Evolutionary conservation across 2,113 vertebrate genomes (phyloP).

Genomic region (Candoia aspera): DNA sequence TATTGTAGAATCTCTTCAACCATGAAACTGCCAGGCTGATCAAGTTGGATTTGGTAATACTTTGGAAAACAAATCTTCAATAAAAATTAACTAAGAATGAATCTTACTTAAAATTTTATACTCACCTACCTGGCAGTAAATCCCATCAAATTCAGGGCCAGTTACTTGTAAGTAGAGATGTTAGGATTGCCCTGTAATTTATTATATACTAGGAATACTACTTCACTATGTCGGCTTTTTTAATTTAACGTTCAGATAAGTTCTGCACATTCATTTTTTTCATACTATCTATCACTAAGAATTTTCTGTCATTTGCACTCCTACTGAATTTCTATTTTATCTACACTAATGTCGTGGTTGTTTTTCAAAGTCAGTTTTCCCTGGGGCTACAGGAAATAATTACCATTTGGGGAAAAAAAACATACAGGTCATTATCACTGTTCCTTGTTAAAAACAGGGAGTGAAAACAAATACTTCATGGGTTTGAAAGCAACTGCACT

Average conservation of each 20-base stretch:
- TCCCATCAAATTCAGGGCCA: not conserved
- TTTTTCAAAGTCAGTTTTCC: not conserved
- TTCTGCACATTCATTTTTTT: not conserved
- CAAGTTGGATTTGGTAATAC: not conserved
- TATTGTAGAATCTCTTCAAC: not conserved
- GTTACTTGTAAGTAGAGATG: not conserved
- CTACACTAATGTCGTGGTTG: not conserved
- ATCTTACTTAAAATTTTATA: not conserved
- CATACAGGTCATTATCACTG: too few relatives aligned
- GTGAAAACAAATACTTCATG: not conserved
- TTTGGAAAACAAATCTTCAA: not conserved
- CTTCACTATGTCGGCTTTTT: not conserved
- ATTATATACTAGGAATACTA: not conserved
- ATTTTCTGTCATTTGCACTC: not conserved
- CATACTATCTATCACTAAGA: not conserved
- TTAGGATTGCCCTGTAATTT: not conserved
- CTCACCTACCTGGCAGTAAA: not conserved
- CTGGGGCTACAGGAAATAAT: not conserved
- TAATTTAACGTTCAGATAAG: too few relatives aligned
- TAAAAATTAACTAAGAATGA: not conserved
- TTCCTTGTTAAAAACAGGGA: not conserved
- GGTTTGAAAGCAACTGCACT: not conserved
- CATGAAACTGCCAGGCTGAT: not conserved
- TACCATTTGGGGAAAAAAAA: too few relatives aligned
- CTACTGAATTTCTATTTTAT: not conserved